Base-by-base conservation (phyloP, 2,797 vertebrate genomes). In the Eleutherodactylus coqui region DNA sequence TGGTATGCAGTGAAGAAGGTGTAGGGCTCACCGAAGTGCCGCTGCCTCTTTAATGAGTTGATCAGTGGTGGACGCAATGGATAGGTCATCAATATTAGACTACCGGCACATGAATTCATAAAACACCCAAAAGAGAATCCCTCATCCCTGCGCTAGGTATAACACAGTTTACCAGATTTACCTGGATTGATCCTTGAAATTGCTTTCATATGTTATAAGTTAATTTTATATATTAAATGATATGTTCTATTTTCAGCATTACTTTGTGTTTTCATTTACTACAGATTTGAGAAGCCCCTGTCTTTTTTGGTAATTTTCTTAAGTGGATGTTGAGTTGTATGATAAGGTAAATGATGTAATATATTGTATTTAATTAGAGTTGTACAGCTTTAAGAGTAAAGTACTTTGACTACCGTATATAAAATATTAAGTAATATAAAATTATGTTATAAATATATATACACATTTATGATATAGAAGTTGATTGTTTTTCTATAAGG, bases 381-480 rank as follows among this genome's bases (percentile, higher is more conserved):
- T 86, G 85, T 86, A 86, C 85, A 86, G 79, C 85, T 86, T 82
- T 86, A 81, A 67, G 72, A 82, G 49, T 82, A 75, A 82, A 86
- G 45, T 77, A 69, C 58, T 78, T 86, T 86, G 79, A 67, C 58
- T 82, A n/a, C n/a, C n/a, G n/a, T n/a, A 82, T 67, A 82, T 76
- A 64, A 75, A 60, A 67, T 75, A 73, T 34, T 75, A 81, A 41
- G 14, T 51, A 41, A 29, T 83, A 73, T 83, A 84, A 49, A 80
- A 55, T 80, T 17, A 85, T 85, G 72, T 49, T 69, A 77, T 82
- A 82, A 43, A 76, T 67, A 82, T 69, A 82, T 76, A 75, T 45
- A 69, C 9, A 70, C 51, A 86, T 77, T 81, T 64, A 86, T 82
- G 60, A 86, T 34, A 77, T 67, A 62, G 51, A 82, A 27, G 27